A percentile compares a stretch with the other conserved stretches of the same genome.
Conservation (phyloP, 2,113 vertebrate genomes). For the Paradoxurus hermaphroditus region DNA sequence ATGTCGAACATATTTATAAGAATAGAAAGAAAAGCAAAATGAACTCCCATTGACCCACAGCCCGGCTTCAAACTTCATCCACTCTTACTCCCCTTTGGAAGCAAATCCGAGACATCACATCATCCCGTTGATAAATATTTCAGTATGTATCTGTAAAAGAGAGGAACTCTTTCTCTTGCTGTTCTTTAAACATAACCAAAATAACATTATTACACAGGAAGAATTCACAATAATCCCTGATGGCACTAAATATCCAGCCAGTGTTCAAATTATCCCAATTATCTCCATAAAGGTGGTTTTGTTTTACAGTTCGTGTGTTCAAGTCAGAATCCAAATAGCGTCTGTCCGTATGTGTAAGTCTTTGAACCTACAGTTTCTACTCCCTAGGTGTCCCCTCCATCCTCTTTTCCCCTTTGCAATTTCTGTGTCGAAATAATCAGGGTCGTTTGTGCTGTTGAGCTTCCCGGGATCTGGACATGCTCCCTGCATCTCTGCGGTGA, state of each 20-base stretch:
- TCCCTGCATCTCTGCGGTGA: background rate
- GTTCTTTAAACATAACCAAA: background rate
- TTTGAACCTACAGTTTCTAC: background rate
- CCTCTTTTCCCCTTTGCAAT: background rate
- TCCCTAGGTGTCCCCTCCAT: background rate
- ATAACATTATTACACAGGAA: background rate
- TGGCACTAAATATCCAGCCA: background rate
- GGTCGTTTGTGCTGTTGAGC: background rate
- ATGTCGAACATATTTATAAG: background rate
- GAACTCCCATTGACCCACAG: background rate
- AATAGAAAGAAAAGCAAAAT: background rate
- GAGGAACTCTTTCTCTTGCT: background rate
- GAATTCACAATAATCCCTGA: background rate
- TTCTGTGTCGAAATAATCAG: background rate
- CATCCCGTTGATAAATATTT: constrained; percentile 35
- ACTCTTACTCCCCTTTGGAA: background rate
- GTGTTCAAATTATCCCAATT: background rate
- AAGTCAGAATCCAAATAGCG: background rate
- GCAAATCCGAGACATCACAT: background rate
- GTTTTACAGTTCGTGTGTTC: background rate
- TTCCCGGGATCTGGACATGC: background rate
- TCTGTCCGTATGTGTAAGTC: background rate
- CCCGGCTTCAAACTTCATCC: background rate
- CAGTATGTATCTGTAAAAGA: background rate
- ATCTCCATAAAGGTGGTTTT: background rate